A percentile compares a stretch with the other conserved stretches of the same genome.
phyloP scores from a whole-genome alignment of 2,888 invertebrate genomes.

The Alloscopus bannaensis region DNA sequence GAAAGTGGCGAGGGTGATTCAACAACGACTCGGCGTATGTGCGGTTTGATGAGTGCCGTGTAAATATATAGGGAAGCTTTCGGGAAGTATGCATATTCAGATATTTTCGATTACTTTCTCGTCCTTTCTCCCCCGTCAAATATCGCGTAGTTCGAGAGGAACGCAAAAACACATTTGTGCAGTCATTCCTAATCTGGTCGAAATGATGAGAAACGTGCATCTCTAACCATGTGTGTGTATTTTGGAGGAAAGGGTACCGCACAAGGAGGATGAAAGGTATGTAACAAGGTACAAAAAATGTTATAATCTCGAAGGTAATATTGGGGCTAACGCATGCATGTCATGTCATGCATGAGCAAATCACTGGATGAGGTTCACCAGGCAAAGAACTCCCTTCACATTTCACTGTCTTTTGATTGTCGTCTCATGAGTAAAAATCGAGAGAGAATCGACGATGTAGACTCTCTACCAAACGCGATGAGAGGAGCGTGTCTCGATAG shows the following conservation, averaged over 20 bases:
- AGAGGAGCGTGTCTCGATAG: too few relatives aligned
- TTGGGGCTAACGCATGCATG: constrained; percentile 25
- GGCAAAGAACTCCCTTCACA: neutral
- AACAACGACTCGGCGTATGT: neutral
- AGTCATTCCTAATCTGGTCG: constrained; percentile 60
- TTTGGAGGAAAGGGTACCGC: too few relatives aligned
- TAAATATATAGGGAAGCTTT: too few relatives aligned
- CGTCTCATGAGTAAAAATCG: constrained; percentile 6
- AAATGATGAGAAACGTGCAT: constrained; percentile 51
- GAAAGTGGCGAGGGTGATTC: neutral
- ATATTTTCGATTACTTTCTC: constrained; percentile 5
- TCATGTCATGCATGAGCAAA: constrained; percentile 57
- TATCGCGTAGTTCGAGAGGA: too few relatives aligned
- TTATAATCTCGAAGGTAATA: neutral
- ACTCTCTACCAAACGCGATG: too few relatives aligned
- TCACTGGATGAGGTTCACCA: constrained; percentile 20
- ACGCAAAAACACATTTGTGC: constrained; percentile 47
- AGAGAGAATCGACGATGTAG: too few relatives aligned
- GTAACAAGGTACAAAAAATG: constrained; percentile 13
- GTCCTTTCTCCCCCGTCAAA: constrained; percentile 5
- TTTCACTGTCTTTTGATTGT: constrained; percentile 12
- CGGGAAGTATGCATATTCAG: constrained; percentile 41
- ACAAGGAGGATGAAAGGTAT: neutral
- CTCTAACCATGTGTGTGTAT: too few relatives aligned
- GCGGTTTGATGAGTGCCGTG: neutral